Evolutionary conservation across 2,888 invertebrate genomes (phyloP), one percentile per base, ranked within the genome.

Genomic region (Diaphora mendica): DNA sequence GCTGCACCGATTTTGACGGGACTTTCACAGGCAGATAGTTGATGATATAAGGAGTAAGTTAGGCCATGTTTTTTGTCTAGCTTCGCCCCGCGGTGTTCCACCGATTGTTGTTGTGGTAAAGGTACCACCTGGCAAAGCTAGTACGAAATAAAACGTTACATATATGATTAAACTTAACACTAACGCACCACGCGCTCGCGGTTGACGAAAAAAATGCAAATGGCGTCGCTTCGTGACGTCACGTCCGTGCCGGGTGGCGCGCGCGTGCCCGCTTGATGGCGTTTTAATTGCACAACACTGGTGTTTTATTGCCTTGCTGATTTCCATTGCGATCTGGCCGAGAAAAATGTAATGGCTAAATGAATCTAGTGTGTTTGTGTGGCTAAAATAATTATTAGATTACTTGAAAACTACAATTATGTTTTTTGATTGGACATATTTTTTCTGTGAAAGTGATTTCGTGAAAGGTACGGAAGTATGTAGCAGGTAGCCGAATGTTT

Each of bases 161-260:
- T 77, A 62, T 75, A 55, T n/a, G 8, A 51, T 70, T 78, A 65
- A 65, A 72, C 64, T 76, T 79, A 82, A 77, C 79, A 77, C 76
- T 77, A 75, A 78, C 77, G 78, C 76, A 81, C 87, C 87, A 81
- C 85, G 86, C 84, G 82, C 85, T 81, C 86, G 88, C 87, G 86
- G 88, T 87, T 86, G 87, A 86, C 88, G 84, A 92, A 92, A 92
- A 83, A 92, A 92, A 92, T 91, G 92, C 91, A 92, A 92, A 92
- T 92, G 92, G 91, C 88, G 86, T 78, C 87, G 84, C 80, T 65
- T 59, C 91, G 91, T 91, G 92, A 91, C 92, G 92, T 91, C 93
- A 92, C 92, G 91, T 89, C 86, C 88, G 81, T n/a, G 64, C 76
- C 90, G 89, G 86, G 83, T 87, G 86, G 81, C 86, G 86, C 83